Evolutionary conservation across 2,797 vertebrate species (phyloP).

Genomic region (Protonibea diacanthus): DNA sequence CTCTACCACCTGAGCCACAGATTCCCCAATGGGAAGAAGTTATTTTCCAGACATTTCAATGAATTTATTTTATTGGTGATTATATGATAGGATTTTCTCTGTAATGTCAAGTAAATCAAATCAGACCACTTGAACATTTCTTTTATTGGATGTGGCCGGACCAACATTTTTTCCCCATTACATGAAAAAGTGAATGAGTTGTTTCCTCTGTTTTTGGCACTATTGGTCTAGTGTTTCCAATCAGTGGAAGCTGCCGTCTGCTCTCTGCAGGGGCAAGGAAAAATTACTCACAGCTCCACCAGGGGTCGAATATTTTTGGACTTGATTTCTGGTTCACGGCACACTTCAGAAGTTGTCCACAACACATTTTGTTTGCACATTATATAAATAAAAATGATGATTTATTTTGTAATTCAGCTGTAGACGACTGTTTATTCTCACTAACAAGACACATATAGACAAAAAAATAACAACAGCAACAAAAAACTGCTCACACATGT

Average conservation of each 20-base stretch:
- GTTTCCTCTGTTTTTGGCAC: slow-evolving; percentile 13
- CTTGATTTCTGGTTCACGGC: slow-evolving; percentile 1
- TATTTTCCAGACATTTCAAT: neutral
- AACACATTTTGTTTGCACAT: neutral
- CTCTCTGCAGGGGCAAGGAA: slow-evolving; percentile 20
- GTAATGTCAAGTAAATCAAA: neutral
- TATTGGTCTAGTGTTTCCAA: slow-evolving; percentile 41
- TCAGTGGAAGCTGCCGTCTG: slow-evolving; percentile 37
- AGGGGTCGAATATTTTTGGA: slow-evolving; percentile 39
- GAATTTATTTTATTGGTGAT: neutral
- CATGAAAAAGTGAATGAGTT: slow-evolving; percentile 4
- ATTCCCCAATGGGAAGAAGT: neutral
- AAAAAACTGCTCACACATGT: neutral
- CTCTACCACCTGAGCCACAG: too few relatives aligned
- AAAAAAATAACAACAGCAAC: neutral
- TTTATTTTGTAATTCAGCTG: neutral
- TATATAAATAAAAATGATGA: neutral
- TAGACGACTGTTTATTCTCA: neutral
- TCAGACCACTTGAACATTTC: neutral
- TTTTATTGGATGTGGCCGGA: neutral
- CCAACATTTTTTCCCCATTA: neutral
- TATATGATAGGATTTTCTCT: neutral
- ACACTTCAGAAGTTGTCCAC: slow-evolving; percentile 14
- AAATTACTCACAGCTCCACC: slow-evolving; percentile 36
- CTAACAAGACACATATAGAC: neutral